Evolutionary conservation across 2,888 invertebrate genomes (phyloP).

Genomic region (Orthosia gracilis): DNA sequence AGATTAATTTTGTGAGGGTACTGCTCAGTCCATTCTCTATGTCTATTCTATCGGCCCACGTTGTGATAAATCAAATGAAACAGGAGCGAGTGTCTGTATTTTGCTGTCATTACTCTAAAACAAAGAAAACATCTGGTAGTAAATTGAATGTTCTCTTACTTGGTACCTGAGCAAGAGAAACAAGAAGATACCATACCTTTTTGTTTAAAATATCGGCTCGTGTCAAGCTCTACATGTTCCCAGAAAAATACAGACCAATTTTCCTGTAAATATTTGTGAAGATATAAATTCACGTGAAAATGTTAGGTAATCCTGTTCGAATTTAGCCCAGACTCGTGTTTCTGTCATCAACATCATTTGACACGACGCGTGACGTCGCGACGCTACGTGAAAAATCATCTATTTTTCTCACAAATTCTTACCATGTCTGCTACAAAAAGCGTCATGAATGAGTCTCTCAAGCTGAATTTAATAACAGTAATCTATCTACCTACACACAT

Average conservation of each 20-base stretch:
- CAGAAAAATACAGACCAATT: conserved; percentile 7
- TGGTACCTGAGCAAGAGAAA: too few species aligned
- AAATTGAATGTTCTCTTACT: too few species aligned
- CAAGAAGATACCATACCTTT: too few species aligned
- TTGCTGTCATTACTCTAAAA: conserved; percentile 46
- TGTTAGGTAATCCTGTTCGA: conserved; percentile 39
- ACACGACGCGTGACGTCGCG: conserved; percentile 46
- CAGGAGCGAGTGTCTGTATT: conserved; percentile 12
- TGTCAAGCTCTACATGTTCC: background rate
- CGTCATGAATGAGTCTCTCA: conserved; percentile 43
- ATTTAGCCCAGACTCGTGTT: conserved; percentile 50
- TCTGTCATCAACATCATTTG: conserved; percentile 54
- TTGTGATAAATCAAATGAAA: conserved; percentile 48
- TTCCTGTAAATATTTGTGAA: conserved; percentile 7
- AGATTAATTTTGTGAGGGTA: background rate
- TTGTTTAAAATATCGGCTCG: background rate
- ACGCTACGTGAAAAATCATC: conserved; percentile 32
- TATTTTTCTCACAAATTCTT: conserved; percentile 40
- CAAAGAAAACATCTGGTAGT: conserved; percentile 13
- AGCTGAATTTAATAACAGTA: conserved; percentile 44
- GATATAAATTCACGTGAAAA: conserved; percentile 8
- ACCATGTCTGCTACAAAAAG: conserved; percentile 34
- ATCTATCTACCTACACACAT: conserved; percentile 29
- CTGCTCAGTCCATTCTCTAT: background rate
- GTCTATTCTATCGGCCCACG: conserved; percentile 23